Base-by-base conservation (phyloP, 2,888 invertebrate genomes). In the Ptychoptera albimana region DNA sequence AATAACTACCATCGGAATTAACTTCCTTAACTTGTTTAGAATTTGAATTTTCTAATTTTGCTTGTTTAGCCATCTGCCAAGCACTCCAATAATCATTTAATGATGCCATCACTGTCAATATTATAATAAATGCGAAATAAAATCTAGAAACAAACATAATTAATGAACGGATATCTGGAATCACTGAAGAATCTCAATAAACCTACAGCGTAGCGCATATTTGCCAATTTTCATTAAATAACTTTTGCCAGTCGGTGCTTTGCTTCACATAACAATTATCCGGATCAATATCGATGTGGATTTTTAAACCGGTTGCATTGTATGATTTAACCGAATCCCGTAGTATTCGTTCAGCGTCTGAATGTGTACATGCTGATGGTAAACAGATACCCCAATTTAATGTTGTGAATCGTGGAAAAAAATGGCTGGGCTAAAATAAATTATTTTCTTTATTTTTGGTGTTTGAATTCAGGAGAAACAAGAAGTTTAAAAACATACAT, bases 371-470 rank as follows among this genome's bases (percentile, higher is more conserved):
- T 9, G 72, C 71, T 4, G 75, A 69, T 1, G 81, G 81, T 40
- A 81, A 65, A 56, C 81, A 82, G 14, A 80, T 60, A 1, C 77
- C 81, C 81, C 80, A 81, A 54, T 77, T 78, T 50, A 75, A 65
- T 49, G 78, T 75, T 16, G 78, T 75, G 62, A 79, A 80, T 55
- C 75, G 74, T 44, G 81, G 80, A 59, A 77, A 71, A 61, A 80
- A 79, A 66, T 82, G 79, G 60, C 75, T 76, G 55, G 79, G 76
- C 81, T 82, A 64, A 46, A 63, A 59, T n/a, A 32, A n/a, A 38
- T n/a, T 23, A 38, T 11, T n/a, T 31, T 15, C 12, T 31, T 31
- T 30, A 43, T 13, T 12, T n/a, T 9, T n/a, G n/a, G n/a, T n/a
- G n/a, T n/a, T n/a, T n/a, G n/a, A n/a, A n/a, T n/a, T n/a, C n/a